A percentile compares a stretch with the other conserved stretches of the same genome.
These are phyloP conservation scores for Nemotelus nigrinus DNA, from an alignment of 2,888 invertebrate genomes.

Conservation along the genomic window DNA sequence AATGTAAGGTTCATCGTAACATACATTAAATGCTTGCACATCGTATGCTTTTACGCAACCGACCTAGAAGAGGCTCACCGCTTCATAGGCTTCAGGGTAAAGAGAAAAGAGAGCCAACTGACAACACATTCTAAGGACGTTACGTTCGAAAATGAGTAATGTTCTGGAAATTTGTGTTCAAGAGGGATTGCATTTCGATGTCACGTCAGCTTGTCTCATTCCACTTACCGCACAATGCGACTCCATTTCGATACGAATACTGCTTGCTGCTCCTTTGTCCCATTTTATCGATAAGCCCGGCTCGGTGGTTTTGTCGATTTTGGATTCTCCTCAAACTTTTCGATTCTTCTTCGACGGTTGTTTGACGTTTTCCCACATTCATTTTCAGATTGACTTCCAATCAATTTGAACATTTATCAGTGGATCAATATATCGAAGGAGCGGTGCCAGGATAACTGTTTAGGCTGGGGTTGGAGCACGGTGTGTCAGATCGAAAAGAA, in stretches of 20 bases:
- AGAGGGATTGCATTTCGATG: conserved; percentile 10
- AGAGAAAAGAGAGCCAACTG: too few species aligned
- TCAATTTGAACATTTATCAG: conserved; percentile 28
- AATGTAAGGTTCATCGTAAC: conserved; percentile 30
- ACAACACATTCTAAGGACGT: not conserved
- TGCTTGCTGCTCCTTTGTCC: not conserved
- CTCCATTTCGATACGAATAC: not conserved
- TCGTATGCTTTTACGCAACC: not conserved
- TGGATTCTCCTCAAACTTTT: too few species aligned
- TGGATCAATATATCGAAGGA: conserved; percentile 7
- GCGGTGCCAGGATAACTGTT: not conserved
- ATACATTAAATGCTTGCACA: conserved; percentile 16
- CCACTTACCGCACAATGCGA: not conserved
- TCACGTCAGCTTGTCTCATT: not conserved
- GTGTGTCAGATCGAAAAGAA: not conserved
- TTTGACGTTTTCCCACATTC: conserved; percentile 16
- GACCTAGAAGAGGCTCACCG: too few species aligned
- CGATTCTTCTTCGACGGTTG: not conserved
- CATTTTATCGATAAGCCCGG: not conserved
- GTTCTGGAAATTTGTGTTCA: not conserved
- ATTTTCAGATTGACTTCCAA: conserved; percentile 26
- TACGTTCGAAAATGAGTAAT: not conserved
- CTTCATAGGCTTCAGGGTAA: too few species aligned
- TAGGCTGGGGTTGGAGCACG: not conserved
- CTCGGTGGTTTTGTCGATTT: too few species aligned